phyloP scores from a whole-genome alignment of 35 echinoderm and acorn worm species.

The Ophioderma brevispina region DNA sequence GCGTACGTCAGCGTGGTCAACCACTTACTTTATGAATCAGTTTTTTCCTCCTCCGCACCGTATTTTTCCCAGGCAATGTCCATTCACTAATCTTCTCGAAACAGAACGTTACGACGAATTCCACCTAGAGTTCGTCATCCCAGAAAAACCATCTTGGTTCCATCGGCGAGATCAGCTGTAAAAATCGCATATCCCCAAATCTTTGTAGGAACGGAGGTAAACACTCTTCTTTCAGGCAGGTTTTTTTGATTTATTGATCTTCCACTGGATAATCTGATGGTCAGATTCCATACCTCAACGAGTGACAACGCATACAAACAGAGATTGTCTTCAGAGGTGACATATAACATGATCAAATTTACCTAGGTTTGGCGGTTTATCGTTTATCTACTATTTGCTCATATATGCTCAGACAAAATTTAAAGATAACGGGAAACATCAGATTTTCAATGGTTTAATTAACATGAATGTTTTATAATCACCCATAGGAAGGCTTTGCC shows the following conservation, averaged over 20 bases:
- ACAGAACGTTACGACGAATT: neutral
- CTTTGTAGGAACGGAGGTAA: neutral
- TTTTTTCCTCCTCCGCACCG: neutral
- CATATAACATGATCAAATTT: neutral
- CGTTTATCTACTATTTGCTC: neutral
- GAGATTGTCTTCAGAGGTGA: neutral
- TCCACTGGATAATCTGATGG: neutral
- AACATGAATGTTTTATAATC: conserved; percentile 21
- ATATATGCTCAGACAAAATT: neutral
- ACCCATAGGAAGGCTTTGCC: conserved; percentile 11
- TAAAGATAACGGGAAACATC: neutral
- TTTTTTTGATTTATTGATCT: neutral
- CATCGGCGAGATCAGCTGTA: neutral
- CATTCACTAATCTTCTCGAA: neutral
- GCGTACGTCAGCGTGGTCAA: neutral
- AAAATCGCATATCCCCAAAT: neutral
- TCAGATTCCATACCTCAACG: neutral
- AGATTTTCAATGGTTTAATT: neutral
- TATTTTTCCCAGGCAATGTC: neutral
- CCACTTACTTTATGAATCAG: neutral
- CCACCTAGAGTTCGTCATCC: neutral
- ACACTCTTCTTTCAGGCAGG: neutral
- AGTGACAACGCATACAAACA: neutral
- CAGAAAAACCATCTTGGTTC: neutral
- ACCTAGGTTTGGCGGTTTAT: neutral